Evolutionary conservation across 2,797 vertebrate genomes (phyloP).

Genomic region (Poecilia picta): DNA sequence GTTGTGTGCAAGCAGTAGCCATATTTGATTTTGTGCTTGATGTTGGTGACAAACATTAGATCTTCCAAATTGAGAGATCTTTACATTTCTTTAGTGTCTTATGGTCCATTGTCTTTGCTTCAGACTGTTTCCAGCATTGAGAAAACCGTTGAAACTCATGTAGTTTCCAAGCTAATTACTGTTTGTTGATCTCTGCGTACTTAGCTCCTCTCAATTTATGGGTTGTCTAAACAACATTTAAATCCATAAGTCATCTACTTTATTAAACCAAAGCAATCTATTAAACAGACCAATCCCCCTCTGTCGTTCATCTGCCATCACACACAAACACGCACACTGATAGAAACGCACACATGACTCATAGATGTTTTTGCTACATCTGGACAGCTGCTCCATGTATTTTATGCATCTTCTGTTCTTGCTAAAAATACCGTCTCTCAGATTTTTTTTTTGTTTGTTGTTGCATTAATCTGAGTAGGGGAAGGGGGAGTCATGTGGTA

Average conservation of each 20-base stretch:
- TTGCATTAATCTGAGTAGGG: not conserved
- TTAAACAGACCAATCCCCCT: constrained; percentile 4
- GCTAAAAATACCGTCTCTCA: constrained; percentile 1
- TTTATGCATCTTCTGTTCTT: constrained; percentile 12
- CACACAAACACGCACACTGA: constrained; percentile 3
- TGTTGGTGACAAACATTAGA: not conserved
- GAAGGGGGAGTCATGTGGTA: not conserved
- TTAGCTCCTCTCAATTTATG: constrained; percentile 2
- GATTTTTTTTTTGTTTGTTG: constrained; percentile 18
- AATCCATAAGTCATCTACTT: not conserved
- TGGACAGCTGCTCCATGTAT: constrained; percentile 42
- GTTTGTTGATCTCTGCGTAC: not conserved
- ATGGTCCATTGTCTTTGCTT: not conserved
- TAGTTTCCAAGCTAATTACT: not conserved
- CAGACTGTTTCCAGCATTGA: not conserved
- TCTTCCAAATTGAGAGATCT: not conserved
- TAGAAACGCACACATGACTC: constrained; percentile 12
- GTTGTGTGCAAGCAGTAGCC: not conserved
- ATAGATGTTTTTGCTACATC: constrained; percentile 29
- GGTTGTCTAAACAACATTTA: not conserved
- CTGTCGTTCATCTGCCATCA: constrained; percentile 2
- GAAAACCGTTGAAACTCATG: not conserved
- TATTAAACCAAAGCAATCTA: not conserved
- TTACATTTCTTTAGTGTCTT: not conserved
- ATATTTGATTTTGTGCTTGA: not conserved